Evolutionary conservation across 2,888 invertebrate genomes (phyloP).

Genomic region (Lathronympha strigana): DNA sequence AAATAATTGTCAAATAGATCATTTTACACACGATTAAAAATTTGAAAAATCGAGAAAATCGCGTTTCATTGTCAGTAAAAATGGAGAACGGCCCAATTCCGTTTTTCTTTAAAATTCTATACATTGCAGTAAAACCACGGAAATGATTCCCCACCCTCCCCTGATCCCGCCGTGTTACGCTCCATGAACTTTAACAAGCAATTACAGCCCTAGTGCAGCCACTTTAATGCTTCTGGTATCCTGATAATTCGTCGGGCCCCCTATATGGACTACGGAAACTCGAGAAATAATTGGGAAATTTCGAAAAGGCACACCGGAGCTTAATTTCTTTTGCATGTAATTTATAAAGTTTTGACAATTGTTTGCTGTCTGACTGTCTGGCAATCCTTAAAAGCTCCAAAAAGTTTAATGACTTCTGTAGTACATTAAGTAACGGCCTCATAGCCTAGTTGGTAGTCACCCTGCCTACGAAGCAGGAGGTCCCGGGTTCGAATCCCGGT

Average conservation of each 20-base stretch:
- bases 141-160: slow-evolving; percentile 52
- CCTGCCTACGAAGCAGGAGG: too few species aligned
- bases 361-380: neutral
- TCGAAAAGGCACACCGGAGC: neutral
- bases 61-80: too few species aligned
- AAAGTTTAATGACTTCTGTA: too few species aligned
- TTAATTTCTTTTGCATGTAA: neutral
- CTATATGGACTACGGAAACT: slow-evolving; percentile 29
- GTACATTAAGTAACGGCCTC: too few species aligned
- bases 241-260: slow-evolving; percentile 48
- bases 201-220: slow-evolving; percentile 59
- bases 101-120: neutral
- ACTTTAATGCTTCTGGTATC: slow-evolving; percentile 56
- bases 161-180: slow-evolving; percentile 54
- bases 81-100: neutral
- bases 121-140: slow-evolving; percentile 38
- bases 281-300: slow-evolving; percentile 20
- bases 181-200: slow-evolving; percentile 76
- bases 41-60: too few species aligned
- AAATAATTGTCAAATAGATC: too few species aligned
- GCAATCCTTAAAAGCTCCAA: too few species aligned
- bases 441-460: too few species aligned
- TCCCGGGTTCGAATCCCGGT: too few species aligned
- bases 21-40: too few species aligned
- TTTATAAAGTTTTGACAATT: neutral